These are phyloP conservation scores for Toxotes chatareus DNA, from an alignment of 2,113 vertebrate species.

Conservation along the genomic window DNA sequence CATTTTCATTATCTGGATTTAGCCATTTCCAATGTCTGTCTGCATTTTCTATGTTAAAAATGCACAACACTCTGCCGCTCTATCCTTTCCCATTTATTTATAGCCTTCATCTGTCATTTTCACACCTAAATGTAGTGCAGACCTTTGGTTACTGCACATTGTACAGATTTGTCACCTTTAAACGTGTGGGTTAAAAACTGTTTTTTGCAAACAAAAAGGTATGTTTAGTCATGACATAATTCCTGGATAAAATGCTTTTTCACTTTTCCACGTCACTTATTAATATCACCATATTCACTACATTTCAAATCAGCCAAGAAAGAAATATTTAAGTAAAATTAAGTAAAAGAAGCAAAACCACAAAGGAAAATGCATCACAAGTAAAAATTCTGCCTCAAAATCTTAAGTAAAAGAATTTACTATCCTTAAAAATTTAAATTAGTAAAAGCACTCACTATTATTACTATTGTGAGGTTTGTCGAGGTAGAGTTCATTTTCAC, in stretches of 20 bases:
- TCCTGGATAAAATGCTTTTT: not conserved
- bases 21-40: not conserved
- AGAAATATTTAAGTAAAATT: not conserved
- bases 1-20: not conserved
- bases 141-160: not conserved
- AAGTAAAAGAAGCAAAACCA: not conserved
- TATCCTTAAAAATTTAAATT: too few species aligned
- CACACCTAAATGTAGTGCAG: not conserved
- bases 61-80: not conserved
- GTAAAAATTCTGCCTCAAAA: constrained; percentile 4
- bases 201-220: not conserved
- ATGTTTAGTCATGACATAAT: not conserved
- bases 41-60: constrained; percentile 1
- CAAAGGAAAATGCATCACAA: not conserved
- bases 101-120: not conserved
- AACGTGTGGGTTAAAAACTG: too few species aligned
- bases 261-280: not conserved
- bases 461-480: too few species aligned
- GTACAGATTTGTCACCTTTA: not conserved
- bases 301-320: not conserved
- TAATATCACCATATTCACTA: not conserved
- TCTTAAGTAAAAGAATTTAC: not conserved
- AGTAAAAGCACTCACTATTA: too few species aligned
- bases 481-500: too few species aligned
- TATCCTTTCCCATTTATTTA: not conserved